Percentiles rank a stretch among this genome's conserved stretches.
These are phyloP conservation scores for Lontra canadensis DNA, from an alignment of 2,113 vertebrate genomes.

Conservation along the genomic window DNA sequence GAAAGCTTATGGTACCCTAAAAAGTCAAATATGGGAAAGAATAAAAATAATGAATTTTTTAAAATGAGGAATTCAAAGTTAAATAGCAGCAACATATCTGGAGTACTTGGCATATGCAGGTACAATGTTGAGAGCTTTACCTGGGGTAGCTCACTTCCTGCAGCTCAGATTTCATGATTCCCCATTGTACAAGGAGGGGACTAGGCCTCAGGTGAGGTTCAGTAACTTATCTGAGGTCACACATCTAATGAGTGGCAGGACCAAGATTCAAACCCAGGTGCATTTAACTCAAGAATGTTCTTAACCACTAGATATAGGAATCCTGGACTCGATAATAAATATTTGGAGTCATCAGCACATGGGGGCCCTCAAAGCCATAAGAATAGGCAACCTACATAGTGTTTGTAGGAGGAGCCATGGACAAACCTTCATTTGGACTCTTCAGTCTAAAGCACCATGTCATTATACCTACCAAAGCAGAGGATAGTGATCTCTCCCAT, in stretches of 20 bases:
- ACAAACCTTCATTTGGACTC: background rate
- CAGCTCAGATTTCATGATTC: background rate
- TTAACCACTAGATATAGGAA: background rate
- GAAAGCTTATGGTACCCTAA: background rate
- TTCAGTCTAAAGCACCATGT: background rate
- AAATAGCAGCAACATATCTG: background rate
- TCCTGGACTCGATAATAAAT: background rate
- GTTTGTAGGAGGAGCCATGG: background rate
- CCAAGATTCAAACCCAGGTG: background rate
- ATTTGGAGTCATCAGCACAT: background rate
- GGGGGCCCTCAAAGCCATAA: background rate
- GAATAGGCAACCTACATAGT: background rate
- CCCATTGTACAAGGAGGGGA: background rate
- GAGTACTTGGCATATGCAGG: background rate
- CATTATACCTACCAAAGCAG: background rate
- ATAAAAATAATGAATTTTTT: background rate
- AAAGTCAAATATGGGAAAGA: background rate
- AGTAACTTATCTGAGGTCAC: background rate
- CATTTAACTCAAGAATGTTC: background rate
- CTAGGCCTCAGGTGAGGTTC: background rate
- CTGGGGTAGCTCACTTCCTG: background rate
- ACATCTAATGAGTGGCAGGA: background rate
- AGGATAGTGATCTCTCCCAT: background rate
- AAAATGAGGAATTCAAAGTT: background rate
- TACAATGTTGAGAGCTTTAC: background rate